A percentile compares a stretch with the other conserved stretches of the same genome.
These are phyloP conservation scores for Capreolus pygargus DNA, from an alignment of 2,113 vertebrate genomes.

Conservation along the genomic window DNA sequence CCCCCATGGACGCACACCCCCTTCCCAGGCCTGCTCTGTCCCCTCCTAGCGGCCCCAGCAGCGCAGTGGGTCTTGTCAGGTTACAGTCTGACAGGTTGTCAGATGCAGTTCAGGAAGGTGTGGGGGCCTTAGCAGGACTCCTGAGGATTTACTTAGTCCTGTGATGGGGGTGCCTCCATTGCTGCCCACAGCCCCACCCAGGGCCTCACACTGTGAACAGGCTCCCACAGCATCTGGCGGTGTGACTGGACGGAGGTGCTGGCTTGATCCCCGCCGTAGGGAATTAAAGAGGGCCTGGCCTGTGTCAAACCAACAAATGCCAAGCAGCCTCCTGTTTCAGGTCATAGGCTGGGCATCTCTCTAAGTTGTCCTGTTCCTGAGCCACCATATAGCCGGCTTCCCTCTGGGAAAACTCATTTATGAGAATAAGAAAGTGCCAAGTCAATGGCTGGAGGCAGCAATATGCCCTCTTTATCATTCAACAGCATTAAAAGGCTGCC, in stretches of 20 bases:
- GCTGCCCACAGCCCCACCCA: background rate
- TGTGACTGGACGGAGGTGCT: background rate
- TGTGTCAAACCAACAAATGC: background rate
- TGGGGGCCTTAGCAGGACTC: background rate
- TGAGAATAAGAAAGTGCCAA: background rate
- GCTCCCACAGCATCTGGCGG: background rate
- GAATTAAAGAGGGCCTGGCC: background rate
- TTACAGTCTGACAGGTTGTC: background rate
- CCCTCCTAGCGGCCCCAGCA: background rate
- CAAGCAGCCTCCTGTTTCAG: background rate
- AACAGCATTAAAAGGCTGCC: background rate
- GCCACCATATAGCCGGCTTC: background rate
- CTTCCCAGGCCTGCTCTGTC: background rate
- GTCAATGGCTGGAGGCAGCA: background rate
- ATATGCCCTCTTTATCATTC: background rate
- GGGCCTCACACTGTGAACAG: background rate
- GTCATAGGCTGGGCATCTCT: background rate
- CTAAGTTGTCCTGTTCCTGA: background rate
- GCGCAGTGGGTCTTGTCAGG: background rate
- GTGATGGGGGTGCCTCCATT: background rate
- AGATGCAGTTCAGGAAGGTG: background rate
- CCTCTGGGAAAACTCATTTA: background rate
- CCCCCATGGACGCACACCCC: fast-evolving
- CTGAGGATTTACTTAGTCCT: background rate
- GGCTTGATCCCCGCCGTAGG: background rate